Conservation (phyloP, 2,797 vertebrate genomes). For the Pogonophryne albipinna region DNA sequence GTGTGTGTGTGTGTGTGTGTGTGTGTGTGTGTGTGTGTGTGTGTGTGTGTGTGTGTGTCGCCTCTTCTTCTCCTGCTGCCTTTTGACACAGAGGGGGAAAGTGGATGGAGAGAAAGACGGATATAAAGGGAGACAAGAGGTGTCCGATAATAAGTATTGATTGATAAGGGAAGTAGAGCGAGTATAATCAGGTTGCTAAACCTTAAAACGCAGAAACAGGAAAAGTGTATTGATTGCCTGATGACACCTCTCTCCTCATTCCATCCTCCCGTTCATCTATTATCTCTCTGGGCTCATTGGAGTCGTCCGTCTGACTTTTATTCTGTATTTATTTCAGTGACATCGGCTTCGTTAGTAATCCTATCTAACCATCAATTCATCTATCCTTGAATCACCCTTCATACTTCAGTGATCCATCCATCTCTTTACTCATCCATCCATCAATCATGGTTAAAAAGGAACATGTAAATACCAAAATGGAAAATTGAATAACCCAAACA, state of each 20-base stretch:
- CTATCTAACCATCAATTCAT: background rate
- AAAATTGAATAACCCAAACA: too few relatives aligned
- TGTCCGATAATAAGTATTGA: conserved; percentile 74
- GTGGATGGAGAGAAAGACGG: conserved; percentile 4
- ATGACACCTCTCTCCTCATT: conserved; percentile 58
- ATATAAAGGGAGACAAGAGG: conserved; percentile 37
- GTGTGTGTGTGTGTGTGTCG: conserved; percentile 19
- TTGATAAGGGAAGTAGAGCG: conserved; percentile 78
- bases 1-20: conserved; percentile 24
- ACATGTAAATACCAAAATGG: too few relatives aligned
- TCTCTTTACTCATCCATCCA: too few relatives aligned
- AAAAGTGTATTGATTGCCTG: conserved; percentile 66
- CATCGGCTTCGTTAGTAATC: background rate
- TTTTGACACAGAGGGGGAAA: conserved; percentile 14
- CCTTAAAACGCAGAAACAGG: conserved; percentile 64
- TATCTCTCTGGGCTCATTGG: background rate
- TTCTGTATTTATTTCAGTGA: background rate
- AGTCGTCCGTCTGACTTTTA: background rate
- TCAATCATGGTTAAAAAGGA: too few relatives aligned
- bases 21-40: conserved; percentile 54
- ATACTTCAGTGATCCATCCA: too few relatives aligned
- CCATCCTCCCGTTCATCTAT: conserved; percentile 46
- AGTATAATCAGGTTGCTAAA: conserved; percentile 60
- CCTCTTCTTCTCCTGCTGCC: conserved; percentile 34
- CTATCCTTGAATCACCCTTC: too few relatives aligned